Conservation (phyloP, 2,113 vertebrate species). For the Casuarius casuarius region DNA sequence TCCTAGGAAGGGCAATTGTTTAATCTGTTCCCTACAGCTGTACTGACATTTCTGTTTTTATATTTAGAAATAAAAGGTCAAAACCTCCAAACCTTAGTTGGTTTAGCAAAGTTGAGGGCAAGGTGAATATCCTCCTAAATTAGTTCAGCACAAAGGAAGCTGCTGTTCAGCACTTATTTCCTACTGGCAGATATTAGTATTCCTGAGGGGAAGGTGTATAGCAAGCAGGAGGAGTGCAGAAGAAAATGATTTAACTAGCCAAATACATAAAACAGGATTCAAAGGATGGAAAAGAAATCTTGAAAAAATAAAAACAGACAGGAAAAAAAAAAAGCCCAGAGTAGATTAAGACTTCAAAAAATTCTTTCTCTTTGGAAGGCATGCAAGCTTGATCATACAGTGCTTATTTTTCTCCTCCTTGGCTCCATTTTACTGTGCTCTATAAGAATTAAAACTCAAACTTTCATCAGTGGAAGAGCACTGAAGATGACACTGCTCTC, state of each 20-base stretch:
- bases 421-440: background rate
- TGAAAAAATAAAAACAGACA: background rate
- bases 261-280: background rate
- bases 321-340: background rate
- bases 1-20: constrained; percentile 1
- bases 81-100: background rate
- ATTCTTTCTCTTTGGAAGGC: background rate
- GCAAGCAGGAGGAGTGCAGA: background rate
- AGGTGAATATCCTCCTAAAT: constrained; percentile 2
- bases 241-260: background rate
- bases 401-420: background rate
- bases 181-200: background rate
- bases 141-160: constrained; percentile 2
- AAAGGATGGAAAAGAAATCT: background rate
- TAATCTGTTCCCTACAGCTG: background rate
- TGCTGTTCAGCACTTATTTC: background rate
- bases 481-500: background rate
- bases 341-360: background rate
- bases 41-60: constrained; percentile 10
- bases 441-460: background rate
- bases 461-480: background rate
- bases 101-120: background rate
- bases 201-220: background rate
- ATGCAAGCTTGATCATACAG: background rate
- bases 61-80: constrained; percentile 13